Base-by-base conservation (phyloP, 1,140 invertebrate species). In the Euborellia annulipes region DNA sequence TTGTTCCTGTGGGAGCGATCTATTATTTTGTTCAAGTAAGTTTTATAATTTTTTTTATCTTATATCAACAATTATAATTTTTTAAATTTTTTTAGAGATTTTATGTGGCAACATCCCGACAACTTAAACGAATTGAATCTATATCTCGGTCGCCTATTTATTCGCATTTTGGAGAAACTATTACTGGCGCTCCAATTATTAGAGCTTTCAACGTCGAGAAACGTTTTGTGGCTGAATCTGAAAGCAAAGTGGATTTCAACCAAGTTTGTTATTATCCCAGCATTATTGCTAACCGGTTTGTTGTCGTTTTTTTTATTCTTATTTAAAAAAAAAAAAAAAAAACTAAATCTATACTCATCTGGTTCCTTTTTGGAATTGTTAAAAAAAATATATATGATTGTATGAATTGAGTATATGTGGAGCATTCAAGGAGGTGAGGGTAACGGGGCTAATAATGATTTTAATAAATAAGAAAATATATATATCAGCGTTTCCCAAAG, bases 141-240 rank as follows among this genome's bases (percentile, higher is more conserved):
- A 82, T 95, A 0, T 91, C 87, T n/a, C 73, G 92, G 40, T 97
- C 92, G 8, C 94, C 95, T 0, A 96, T 98, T 56, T 98, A 95
- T 65, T 94, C 92, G 3, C 93, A 98, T 67, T 97, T 98, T 63
- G 85, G 90, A 41, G 93, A 97, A 73, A 94, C 84, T 22, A 76
- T 92, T 21, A 82, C 52, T 63, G 82, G 83, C 34, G 75, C 79
- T 0, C 68, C 75, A 17, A 82, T 79, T 0, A 89, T 91, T 45
- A 66, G 85, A 54, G 84, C 85, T 2, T 89, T 82, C 57, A 69
- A 73, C 22, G 75, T 82, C 23, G 71, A 81, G 54, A 62, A 83
- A 14, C 75, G 83, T 56, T 90, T 91, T 56, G 80, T 87, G 42
- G 58, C 66, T 4, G 85, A 91, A 63, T 90, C 85, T 0, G 85